Conservation (phyloP, 2,888 invertebrate species). For the Schrankia costaestrigalis region DNA sequence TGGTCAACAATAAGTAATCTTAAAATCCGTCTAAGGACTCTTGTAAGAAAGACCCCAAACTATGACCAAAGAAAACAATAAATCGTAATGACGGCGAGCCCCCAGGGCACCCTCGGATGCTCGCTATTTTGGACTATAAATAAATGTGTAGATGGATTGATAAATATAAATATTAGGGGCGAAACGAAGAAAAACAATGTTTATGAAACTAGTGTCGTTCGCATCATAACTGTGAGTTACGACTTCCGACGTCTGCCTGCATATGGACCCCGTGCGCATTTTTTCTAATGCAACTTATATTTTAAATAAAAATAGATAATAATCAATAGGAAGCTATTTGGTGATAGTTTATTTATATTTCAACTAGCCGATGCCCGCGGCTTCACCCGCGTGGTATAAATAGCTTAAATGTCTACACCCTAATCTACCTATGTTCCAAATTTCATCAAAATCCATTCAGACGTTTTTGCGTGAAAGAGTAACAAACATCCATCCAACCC, state of each 20-base stretch:
- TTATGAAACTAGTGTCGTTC: conserved; percentile 80
- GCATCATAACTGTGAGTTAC: conserved; percentile 80
- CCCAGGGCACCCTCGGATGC: conserved; percentile 74
- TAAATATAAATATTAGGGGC: conserved; percentile 81
- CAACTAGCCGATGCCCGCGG: conserved; percentile 14
- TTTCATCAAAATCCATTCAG: no score
- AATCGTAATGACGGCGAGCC: conserved; percentile 74
- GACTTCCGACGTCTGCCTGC: conserved; percentile 77
- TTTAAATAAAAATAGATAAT: conserved; percentile 50
- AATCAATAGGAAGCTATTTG: conserved; percentile 19
- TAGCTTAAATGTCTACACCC: no score
- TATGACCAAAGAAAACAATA: conserved; percentile 78
- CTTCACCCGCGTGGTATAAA: no score
- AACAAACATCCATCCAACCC: no score
- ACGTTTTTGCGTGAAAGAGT: no score
- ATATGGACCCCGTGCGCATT: conserved; percentile 71
- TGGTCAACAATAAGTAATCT: conserved; percentile 52
- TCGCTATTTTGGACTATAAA: conserved; percentile 79
- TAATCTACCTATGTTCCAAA: no score
- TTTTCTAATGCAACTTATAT: conserved; percentile 55
- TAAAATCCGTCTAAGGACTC: conserved; percentile 58
- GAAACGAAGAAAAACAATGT: conserved; percentile 80
- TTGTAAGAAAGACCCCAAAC: conserved; percentile 55
- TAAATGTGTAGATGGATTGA: conserved; percentile 81
- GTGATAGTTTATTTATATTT: conserved; percentile 7